phyloP scores from a whole-genome alignment of 1,140 invertebrate species.

The Dreissena rostriformis region DNA sequence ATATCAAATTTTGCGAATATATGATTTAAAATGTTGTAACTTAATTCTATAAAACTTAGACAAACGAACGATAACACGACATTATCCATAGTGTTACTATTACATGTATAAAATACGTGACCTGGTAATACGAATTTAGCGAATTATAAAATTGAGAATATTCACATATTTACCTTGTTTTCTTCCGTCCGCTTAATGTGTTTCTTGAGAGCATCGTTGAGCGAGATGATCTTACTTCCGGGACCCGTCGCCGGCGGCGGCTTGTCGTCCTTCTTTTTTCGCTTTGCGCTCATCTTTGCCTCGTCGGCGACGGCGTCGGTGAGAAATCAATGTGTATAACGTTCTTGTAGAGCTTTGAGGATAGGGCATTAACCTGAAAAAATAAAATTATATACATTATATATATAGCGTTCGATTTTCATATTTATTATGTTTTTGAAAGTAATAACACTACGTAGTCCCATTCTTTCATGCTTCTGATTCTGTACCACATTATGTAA shows the following conservation, averaged over 20 bases:
- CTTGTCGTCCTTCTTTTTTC: slow-evolving; percentile 79
- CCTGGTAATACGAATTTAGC: too few relatives aligned
- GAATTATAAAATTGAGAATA: too few relatives aligned
- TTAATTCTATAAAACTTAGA: too few relatives aligned
- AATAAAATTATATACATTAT: neutral
- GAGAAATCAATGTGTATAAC: neutral
- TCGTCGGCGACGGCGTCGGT: neutral
- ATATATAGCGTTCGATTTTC: neutral
- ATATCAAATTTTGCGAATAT: too few relatives aligned
- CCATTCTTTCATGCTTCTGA: too few relatives aligned
- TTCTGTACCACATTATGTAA: too few relatives aligned
- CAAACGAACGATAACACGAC: too few relatives aligned
- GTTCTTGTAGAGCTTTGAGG: neutral
- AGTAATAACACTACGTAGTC: too few relatives aligned
- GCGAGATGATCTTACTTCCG: slow-evolving; percentile 77
- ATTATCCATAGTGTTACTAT: too few relatives aligned
- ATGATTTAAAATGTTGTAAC: too few relatives aligned
- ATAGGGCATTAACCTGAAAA: neutral
- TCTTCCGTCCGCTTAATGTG: slow-evolving; percentile 69
- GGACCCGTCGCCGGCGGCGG: slow-evolving; percentile 78
- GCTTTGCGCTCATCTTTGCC: slow-evolving; percentile 58
- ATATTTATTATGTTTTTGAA: neutral
- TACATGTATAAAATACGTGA: too few relatives aligned
- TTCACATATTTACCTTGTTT: slow-evolving; percentile 56
- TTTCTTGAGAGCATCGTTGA: slow-evolving; percentile 75